Evolutionary conservation across 2,888 invertebrate species (phyloP).

Genomic region (Polia nebulosa): DNA sequence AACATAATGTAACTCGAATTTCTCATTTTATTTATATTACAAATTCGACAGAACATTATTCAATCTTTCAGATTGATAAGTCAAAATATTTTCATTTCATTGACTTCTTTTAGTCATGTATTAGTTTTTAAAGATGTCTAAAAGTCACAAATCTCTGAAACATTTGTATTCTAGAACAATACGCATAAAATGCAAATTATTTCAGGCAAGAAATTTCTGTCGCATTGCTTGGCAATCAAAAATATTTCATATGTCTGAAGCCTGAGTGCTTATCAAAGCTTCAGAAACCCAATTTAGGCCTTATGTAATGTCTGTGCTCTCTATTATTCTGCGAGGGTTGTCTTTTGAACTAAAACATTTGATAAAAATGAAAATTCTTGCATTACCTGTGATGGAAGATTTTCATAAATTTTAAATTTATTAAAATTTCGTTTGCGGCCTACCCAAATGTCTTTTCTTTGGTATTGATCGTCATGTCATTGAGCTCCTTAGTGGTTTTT

Average conservation of each 20-base stretch:
- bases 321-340: slow-evolving; percentile 19
- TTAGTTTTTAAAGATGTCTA: background rate
- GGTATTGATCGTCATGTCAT: too few relatives aligned
- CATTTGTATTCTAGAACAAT: slow-evolving; percentile 3
- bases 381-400: background rate
- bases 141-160: background rate
- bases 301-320: slow-evolving; percentile 8
- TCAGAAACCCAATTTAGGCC: background rate
- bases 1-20: too few relatives aligned
- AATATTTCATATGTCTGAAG: slow-evolving; percentile 25
- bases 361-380: slow-evolving; percentile 8
- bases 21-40: background rate
- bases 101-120: background rate
- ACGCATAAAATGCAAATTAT: slow-evolving; percentile 8
- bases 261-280: slow-evolving; percentile 15
- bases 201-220: slow-evolving; percentile 2
- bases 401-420: too few relatives aligned
- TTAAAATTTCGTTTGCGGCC: too few relatives aligned
- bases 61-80: background rate
- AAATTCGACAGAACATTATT: background rate
- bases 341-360: slow-evolving; percentile 5
- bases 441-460: too few relatives aligned
- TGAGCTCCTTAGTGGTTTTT: too few relatives aligned
- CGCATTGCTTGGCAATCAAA: slow-evolving; percentile 9
- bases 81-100: background rate